Evolutionary conservation across 2,113 vertebrate species (phyloP), one percentile per base, ranked within the genome.

Genomic region (Nematolebias whitei): DNA sequence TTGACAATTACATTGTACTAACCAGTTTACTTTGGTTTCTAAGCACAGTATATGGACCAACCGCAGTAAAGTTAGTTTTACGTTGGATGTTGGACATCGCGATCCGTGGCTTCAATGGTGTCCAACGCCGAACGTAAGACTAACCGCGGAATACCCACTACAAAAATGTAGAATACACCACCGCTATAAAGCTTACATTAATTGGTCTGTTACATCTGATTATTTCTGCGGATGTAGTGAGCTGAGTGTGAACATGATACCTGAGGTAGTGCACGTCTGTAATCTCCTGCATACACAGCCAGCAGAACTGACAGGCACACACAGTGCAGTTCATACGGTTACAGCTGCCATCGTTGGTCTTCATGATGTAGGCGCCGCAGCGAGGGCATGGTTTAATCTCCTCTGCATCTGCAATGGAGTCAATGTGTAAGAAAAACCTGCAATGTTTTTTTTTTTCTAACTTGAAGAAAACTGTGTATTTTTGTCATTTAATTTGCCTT

Each of bases 221-320:
- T 10, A 9, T 6, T 5, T 35, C 32, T 35, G 38, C 56, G n/a
- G 3, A 18, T 57, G 11, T 61, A 45, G 26, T 23, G 63, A 39
- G 43, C 22, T n/a, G 23, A 24, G 41, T 26, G 38, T 16, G 24
- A 44, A 35, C 19, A 23, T 1, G 12, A 38, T 86, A 95, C 95
- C 95, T 96, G 91, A 95, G 92, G 65, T 95, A 96, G 91, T 95
- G 95, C 88, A 95, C 91, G 0, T 95, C 94, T 0, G 95, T 94
- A 89, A 96, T 95, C 92, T 96, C 95, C 71, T 87, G 93, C 92
- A 95, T 92, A 86, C 95, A 96, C 52, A 95, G 92, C 95, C 95
- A 96, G 76, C 95, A 95, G 90, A 96, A 96, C 86, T 95, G 95
- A 83, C 95, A 95, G 78, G 94, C 94, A 2, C 94, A 95, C 38